A percentile compares a stretch with the other conserved stretches of the same genome.
Evolutionary conservation across 1,140 invertebrate genomes (phyloP).

Genomic region (Cardiocondyla obscurior): DNA sequence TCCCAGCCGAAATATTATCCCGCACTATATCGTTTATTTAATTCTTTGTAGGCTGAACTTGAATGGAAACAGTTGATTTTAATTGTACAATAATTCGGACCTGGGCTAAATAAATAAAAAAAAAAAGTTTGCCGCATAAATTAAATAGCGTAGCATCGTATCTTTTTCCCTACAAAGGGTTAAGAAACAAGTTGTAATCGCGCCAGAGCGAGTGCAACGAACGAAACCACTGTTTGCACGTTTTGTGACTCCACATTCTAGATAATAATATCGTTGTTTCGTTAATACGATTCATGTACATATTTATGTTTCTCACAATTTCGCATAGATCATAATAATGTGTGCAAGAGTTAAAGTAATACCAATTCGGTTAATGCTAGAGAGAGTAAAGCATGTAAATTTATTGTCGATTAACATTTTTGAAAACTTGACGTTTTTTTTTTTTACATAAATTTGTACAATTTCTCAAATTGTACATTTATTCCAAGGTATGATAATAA

Average conservation of each 20-base stretch:
- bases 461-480: neutral
- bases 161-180: constrained; percentile 27
- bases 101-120: neutral
- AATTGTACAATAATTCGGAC: constrained; percentile 11
- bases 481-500: too few species aligned
- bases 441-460: neutral
- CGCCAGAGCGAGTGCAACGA: constrained; percentile 18
- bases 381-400: neutral
- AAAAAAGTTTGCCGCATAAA: too few species aligned
- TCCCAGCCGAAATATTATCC: neutral
- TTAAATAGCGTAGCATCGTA: neutral
- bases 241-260: neutral
- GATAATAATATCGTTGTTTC: neutral
- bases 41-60: constrained; percentile 26
- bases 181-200: constrained; percentile 9
- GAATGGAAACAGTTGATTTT: too few species aligned
- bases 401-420: neutral
- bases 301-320: constrained; percentile 1
- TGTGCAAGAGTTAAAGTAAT: constrained; percentile 4
- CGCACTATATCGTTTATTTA: constrained; percentile 16
- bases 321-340: neutral
- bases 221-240: constrained; percentile 13
- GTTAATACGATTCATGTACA: constrained; percentile 10
- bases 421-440: neutral
- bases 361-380: neutral